Percentiles rank a stretch among this genome's conserved stretches.
Conservation (phyloP, 2,113 vertebrate genomes). For the Cygnus atratus region DNA sequence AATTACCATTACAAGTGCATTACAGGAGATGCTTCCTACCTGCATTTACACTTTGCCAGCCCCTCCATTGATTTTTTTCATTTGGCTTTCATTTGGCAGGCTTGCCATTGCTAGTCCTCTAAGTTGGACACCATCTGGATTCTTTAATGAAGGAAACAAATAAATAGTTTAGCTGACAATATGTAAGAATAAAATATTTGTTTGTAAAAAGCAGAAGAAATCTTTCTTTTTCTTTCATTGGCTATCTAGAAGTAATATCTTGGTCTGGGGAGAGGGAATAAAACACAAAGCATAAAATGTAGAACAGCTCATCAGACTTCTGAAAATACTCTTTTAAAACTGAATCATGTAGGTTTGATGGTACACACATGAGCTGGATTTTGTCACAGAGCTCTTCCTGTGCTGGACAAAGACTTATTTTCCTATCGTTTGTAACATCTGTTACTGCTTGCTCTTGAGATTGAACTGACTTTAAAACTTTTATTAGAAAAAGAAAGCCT, state of each 20-base stretch:
- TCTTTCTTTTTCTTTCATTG: neutral
- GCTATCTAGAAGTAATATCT: neutral
- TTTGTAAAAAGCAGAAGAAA: neutral
- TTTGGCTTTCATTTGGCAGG: neutral
- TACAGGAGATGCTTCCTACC: neutral
- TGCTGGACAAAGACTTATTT: slow-evolving; percentile 1
- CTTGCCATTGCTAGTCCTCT: neutral
- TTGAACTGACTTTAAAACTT: neutral
- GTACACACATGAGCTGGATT: neutral
- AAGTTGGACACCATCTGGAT: neutral
- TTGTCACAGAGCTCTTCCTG: neutral
- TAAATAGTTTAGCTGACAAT: neutral
- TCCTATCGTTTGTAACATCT: neutral
- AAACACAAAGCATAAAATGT: neutral
- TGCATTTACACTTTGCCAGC: neutral
- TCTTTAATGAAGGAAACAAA: neutral
- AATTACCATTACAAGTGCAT: neutral
- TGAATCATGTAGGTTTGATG: neutral
- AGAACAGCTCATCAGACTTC: slow-evolving; percentile 6
- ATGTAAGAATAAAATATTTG: neutral
- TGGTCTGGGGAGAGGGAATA: neutral
- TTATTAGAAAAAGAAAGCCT: neutral
- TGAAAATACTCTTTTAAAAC: slow-evolving; percentile 10
- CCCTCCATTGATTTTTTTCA: neutral
- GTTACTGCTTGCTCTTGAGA: neutral